Conservation (phyloP, 1,140 invertebrate genomes). For the Trichomalopsis sarcophagae region DNA sequence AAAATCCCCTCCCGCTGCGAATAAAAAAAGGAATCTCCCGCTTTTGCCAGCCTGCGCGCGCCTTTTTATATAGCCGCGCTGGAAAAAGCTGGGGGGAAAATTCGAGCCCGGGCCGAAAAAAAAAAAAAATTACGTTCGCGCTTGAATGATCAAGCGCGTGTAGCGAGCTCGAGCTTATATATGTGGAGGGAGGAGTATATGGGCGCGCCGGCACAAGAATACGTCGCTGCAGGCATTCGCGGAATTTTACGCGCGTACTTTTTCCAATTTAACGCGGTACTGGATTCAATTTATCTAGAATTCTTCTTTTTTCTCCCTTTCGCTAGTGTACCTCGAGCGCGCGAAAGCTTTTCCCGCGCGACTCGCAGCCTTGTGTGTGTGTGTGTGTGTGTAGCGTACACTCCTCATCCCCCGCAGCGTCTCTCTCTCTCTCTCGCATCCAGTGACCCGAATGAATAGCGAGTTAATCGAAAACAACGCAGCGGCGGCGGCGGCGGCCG, state of each 20-base stretch:
- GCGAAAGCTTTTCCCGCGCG: neutral
- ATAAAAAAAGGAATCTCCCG: neutral
- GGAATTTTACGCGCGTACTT: slow-evolving; percentile 25
- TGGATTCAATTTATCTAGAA: slow-evolving; percentile 44
- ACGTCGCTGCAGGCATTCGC: slow-evolving; percentile 20
- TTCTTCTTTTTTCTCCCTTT: neutral
- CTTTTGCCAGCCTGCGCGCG: neutral
- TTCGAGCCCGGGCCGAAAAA: neutral
- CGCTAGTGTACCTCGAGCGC: neutral
- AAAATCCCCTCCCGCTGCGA: neutral
- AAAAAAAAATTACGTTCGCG: slow-evolving; percentile 27
- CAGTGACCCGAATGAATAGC: slow-evolving; percentile 42
- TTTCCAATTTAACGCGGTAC: slow-evolving; percentile 45
- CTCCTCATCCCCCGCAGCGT: neutral
- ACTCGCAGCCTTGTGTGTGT: neutral
- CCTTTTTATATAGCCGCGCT: neutral
- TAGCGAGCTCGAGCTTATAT: neutral
- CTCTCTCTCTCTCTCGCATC: neutral
- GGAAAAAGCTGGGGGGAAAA: neutral
- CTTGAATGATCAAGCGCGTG: slow-evolving; percentile 9
- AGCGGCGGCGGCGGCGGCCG: neutral
- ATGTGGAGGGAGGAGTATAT: neutral
- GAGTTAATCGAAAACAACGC: slow-evolving; percentile 44
- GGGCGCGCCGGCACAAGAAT: neutral
- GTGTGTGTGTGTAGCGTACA: too few species aligned